Conservation (phyloP, 1,140 invertebrate species). For the Rhizoglyphus robini region DNA sequence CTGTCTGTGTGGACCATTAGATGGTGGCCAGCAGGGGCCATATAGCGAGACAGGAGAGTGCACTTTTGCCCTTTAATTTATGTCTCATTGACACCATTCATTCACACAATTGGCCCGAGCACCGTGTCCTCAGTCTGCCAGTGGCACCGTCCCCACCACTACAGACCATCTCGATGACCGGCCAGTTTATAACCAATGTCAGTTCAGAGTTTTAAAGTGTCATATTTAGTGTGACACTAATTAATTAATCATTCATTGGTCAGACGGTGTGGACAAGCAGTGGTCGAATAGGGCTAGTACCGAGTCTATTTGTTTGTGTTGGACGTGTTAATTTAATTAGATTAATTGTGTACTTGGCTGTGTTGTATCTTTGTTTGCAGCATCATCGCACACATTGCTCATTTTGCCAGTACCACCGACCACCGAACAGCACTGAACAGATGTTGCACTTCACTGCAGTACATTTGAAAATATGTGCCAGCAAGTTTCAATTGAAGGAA, state of each 20-base stretch:
- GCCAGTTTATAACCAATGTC: too few relatives aligned
- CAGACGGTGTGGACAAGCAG: too few relatives aligned
- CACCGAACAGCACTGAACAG: not conserved
- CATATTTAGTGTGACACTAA: too few relatives aligned
- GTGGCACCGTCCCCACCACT: too few relatives aligned
- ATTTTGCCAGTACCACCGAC: not conserved
- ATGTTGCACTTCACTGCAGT: not conserved
- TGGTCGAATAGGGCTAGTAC: too few relatives aligned
- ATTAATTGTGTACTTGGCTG: not conserved
- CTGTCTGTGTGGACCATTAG: not conserved
- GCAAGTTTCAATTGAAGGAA: slow-evolving; percentile 8
- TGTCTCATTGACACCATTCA: slow-evolving; percentile 15
- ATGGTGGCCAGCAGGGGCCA: not conserved
- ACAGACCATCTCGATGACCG: too few relatives aligned
- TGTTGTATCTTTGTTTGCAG: not conserved
- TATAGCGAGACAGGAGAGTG: not conserved
- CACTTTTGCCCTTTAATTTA: slow-evolving; percentile 11
- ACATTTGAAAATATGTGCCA: not conserved
- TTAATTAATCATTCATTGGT: slow-evolving; percentile 6
- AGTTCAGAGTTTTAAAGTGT: too few relatives aligned
- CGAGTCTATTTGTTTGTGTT: too few relatives aligned
- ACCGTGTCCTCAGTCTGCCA: too few relatives aligned
- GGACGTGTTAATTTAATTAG: not conserved
- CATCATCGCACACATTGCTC: not conserved
- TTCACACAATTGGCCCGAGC: not conserved